These are phyloP conservation scores for Solenopsis invicta DNA, from an alignment of 1,140 invertebrate genomes.

Conservation along the genomic window DNA sequence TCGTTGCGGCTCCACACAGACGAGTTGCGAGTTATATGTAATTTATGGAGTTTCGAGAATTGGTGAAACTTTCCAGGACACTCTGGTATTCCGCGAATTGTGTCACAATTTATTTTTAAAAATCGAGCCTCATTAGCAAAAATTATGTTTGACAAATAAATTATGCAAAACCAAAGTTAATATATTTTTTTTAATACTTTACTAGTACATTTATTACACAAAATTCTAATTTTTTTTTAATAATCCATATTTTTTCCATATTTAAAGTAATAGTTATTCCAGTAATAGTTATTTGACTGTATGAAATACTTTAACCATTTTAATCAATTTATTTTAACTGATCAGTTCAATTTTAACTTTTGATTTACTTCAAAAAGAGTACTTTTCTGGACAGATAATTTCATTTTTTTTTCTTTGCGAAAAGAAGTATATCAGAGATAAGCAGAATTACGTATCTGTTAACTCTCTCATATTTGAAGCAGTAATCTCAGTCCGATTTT, in stretches of 20 bases:
- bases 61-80: constrained; percentile 41
- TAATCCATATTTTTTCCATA: neutral
- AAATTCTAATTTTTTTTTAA: neutral
- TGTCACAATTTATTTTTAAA: constrained; percentile 20
- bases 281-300: neutral
- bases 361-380: neutral
- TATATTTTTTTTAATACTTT: neutral
- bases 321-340: neutral
- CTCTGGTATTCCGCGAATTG: constrained; percentile 2
- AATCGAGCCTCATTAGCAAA: neutral
- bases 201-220: neutral
- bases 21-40: constrained; percentile 43
- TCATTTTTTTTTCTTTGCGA: neutral
- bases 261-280: neutral
- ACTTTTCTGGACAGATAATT: neutral
- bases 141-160: neutral
- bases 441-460: constrained; percentile 7
- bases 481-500: constrained; percentile 16
- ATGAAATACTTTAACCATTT: too few species aligned
- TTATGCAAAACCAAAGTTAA: neutral
- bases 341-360: neutral
- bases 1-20: constrained; percentile 30
- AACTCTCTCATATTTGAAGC: neutral
- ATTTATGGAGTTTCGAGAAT: constrained; percentile 68
- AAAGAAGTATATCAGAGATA: neutral